A percentile compares a stretch with the other conserved stretches of the same genome.
Evolutionary conservation across 2,113 vertebrate genomes (phyloP).

Genomic region (Vulpes vulpes): DNA sequence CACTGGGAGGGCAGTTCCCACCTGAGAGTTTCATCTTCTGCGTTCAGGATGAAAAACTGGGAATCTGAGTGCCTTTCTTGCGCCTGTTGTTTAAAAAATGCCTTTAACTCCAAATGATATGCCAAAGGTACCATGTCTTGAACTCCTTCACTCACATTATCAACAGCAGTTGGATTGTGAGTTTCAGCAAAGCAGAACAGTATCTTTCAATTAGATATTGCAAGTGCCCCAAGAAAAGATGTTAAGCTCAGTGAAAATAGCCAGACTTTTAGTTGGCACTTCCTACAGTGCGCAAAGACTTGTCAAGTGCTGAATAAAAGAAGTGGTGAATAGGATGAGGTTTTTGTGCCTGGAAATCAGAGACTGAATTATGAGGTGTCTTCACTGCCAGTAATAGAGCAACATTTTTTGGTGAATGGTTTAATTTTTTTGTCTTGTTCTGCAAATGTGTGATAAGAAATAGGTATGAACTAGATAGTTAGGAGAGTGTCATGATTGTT

Average conservation of each 20-base stretch:
- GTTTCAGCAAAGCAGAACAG: not conserved
- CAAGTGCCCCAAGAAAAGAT: not conserved
- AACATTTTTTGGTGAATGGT: constrained; percentile 11
- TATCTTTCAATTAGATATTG: not conserved
- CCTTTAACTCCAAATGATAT: not conserved
- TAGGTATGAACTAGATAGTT: not conserved
- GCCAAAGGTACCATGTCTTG: not conserved
- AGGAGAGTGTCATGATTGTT: not conserved
- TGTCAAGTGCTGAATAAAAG: not conserved
- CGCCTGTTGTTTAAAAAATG: not conserved
- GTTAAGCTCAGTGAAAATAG: not conserved
- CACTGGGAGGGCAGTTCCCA: not conserved
- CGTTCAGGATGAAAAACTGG: not conserved
- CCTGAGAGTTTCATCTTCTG: not conserved
- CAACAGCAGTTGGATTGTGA: not conserved
- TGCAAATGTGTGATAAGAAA: not conserved
- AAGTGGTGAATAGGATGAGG: not conserved
- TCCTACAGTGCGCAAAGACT: not conserved
- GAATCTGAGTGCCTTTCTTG: not conserved
- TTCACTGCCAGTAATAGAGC: not conserved
- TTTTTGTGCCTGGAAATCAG: constrained; percentile 31
- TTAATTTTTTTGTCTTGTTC: constrained; percentile 10
- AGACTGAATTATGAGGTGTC: not conserved
- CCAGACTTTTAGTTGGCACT: not conserved
- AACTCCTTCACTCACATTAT: not conserved